A percentile compares a stretch with the other conserved stretches of the same genome.
These are phyloP conservation scores for Planococcus citri DNA, from an alignment of 1,140 invertebrate genomes.

Conservation along the genomic window DNA sequence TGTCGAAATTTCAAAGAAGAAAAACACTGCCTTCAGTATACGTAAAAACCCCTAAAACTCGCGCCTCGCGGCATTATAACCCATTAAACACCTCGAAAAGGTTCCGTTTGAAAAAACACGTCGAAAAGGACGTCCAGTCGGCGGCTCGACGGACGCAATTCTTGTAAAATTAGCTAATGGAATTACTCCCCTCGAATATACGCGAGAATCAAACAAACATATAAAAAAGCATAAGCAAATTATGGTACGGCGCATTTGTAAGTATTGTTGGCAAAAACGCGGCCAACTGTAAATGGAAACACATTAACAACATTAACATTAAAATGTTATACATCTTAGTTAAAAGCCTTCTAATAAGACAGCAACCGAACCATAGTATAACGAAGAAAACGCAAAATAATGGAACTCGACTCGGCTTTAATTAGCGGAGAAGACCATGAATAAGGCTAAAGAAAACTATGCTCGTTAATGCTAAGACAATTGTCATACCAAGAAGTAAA, in stretches of 20 bases:
- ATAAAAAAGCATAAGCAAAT: neutral
- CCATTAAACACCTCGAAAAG: too few relatives aligned
- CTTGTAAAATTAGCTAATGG: neutral
- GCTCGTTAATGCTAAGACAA: neutral
- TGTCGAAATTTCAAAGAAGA: too few relatives aligned
- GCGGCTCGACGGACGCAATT: too few relatives aligned
- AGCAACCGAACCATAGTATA: neutral
- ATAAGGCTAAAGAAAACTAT: slow-evolving; percentile 4
- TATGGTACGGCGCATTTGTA: neutral
- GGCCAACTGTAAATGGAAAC: neutral
- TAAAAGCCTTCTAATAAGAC: slow-evolving; percentile 7
- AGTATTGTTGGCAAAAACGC: neutral
- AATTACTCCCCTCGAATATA: neutral
- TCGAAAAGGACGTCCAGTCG: too few relatives aligned
- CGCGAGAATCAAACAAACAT: neutral
- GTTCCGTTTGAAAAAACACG: too few relatives aligned
- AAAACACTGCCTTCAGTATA: too few relatives aligned
- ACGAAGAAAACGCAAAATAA: slow-evolving; percentile 10
- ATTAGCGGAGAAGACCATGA: neutral
- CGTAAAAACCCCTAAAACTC: too few relatives aligned
- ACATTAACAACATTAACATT: slow-evolving; percentile 8
- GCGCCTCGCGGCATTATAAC: too few relatives aligned
- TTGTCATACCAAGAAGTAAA: slow-evolving; percentile 3
- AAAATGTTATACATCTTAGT: slow-evolving; percentile 4
- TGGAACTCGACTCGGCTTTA: neutral